phyloP scores from a whole-genome alignment of 2,888 invertebrate genomes.

The Caenorhabditis imperialis region DNA sequence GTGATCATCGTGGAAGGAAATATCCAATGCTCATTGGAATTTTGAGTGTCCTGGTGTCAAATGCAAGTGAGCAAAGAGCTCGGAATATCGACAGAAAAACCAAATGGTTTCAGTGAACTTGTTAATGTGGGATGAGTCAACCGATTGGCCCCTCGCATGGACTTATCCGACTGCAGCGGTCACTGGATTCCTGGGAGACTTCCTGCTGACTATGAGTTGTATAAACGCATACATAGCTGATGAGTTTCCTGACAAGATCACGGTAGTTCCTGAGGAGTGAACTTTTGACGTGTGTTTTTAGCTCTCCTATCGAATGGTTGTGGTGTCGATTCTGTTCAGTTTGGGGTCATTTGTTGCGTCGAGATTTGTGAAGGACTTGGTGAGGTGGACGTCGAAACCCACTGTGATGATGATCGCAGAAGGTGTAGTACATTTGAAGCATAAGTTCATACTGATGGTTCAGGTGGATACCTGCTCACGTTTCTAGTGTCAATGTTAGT shows the following conservation, averaged over 20 bases:
- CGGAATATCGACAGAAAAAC: not conserved
- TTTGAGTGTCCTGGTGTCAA: conserved; percentile 64
- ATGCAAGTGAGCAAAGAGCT: conserved; percentile 51
- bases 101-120: conserved; percentile 55
- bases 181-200: conserved; percentile 71
- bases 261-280: conserved; percentile 31
- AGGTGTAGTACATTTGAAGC: conserved; percentile 47
- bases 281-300: conserved; percentile 22
- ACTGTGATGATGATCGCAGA: conserved; percentile 60
- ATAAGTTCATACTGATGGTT: too few relatives aligned
- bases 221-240: conserved; percentile 75
- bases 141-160: conserved; percentile 67
- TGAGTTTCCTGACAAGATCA: conserved; percentile 68
- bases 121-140: conserved; percentile 67
- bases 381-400: conserved; percentile 57
- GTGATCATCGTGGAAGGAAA: conserved; percentile 71
- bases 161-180: conserved; percentile 60
- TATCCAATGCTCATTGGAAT: conserved; percentile 67
- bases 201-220: conserved; percentile 71
- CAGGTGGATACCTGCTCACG: conserved; percentile 38
- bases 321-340: conserved; percentile 72
- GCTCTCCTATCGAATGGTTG: conserved; percentile 73
- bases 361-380: conserved; percentile 59
- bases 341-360: conserved; percentile 68
- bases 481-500: conserved; percentile 30